These are phyloP conservation scores for Oncorhynchus keta DNA, from an alignment of 2,113 vertebrate genomes.

Conservation along the genomic window DNA sequence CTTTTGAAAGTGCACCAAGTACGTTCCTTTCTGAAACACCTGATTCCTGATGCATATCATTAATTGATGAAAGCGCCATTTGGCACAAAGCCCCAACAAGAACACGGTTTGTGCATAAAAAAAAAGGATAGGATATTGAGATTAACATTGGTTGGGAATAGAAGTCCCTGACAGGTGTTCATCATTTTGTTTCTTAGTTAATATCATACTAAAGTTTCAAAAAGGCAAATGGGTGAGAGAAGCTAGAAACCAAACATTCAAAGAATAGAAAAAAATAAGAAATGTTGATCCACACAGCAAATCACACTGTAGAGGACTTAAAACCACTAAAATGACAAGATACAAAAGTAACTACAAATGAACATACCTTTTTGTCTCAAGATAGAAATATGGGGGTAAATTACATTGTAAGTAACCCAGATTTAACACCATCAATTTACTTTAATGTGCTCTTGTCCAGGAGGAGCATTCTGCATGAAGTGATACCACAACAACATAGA, in stretches of 20 bases:
- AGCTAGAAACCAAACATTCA: constrained; percentile 28
- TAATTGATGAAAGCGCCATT: no score
- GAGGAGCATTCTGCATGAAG: constrained; percentile 75
- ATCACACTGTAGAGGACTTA: constrained; percentile 44
- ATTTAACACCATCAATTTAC: constrained; percentile 32
- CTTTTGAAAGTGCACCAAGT: constrained; percentile 15
- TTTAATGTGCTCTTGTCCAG: constrained; percentile 71
- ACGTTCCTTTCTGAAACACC: constrained; percentile 1
- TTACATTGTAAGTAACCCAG: constrained; percentile 87
- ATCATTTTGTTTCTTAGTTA: not conserved
- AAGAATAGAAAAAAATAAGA: constrained; percentile 16
- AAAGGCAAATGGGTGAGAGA: constrained; percentile 34
- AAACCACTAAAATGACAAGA: constrained; percentile 8
- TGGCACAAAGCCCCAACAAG: no score
- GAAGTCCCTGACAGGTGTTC: not conserved
- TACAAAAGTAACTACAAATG: constrained; percentile 37
- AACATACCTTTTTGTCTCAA: constrained; percentile 1
- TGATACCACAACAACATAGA: constrained; percentile 86
- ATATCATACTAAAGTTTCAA: constrained; percentile 24
- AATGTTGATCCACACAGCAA: constrained; percentile 50
- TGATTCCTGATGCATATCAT: not conserved
- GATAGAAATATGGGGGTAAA: constrained; percentile 11
- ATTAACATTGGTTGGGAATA: no score
- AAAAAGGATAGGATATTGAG: no score
- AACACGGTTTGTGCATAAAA: no score